These are phyloP conservation scores for Mareca strepera DNA, from an alignment of 2,797 vertebrate species.

Conservation along the genomic window DNA sequence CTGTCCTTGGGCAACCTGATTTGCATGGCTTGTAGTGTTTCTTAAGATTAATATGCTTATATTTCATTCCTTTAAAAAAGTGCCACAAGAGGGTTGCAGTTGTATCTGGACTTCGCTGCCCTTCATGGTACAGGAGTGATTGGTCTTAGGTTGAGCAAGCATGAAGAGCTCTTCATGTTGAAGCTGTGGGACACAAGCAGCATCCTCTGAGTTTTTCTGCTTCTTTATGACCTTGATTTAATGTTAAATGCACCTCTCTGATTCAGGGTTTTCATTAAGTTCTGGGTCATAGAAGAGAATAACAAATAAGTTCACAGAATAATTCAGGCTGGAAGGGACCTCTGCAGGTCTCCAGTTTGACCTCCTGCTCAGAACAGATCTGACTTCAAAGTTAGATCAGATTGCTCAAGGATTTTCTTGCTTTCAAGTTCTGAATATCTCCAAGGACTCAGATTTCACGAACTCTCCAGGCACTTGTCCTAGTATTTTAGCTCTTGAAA, in stretches of 20 bases:
- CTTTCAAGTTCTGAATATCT: neutral
- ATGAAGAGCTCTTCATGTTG: neutral
- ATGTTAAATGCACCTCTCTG: neutral
- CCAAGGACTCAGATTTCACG: fast-evolving
- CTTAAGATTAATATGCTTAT: neutral
- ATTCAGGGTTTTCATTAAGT: neutral
- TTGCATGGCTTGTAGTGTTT: neutral
- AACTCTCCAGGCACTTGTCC: neutral
- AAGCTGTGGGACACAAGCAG: neutral
- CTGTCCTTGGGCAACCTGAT: neutral
- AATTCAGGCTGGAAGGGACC: neutral
- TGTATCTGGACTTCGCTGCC: neutral
- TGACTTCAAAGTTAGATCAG: neutral
- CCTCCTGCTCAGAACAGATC: neutral
- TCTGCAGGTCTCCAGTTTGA: neutral
- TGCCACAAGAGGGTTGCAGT: neutral
- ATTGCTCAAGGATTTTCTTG: neutral
- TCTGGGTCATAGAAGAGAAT: neutral
- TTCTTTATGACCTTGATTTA: neutral
- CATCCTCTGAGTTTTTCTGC: neutral
- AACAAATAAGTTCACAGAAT: neutral
- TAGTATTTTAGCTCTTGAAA: neutral
- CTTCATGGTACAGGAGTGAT: neutral
- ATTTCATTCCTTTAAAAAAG: neutral
- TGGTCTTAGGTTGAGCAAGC: neutral